phyloP scores from a whole-genome alignment of 2,888 invertebrate species.

The Thalpophila matura region DNA sequence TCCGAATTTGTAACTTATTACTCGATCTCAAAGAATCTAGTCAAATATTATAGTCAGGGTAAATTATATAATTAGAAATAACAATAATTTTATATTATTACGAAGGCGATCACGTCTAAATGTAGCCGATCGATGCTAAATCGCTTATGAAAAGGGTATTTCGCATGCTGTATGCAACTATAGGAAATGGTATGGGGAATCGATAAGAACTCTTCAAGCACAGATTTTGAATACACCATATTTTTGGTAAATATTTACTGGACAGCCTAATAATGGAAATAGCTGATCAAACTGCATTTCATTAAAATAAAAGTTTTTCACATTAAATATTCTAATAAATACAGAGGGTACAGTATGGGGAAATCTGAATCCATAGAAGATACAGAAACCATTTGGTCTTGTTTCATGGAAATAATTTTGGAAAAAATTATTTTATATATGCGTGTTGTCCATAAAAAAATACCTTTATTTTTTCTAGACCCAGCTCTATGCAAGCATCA shows the following conservation, averaged over 20 bases:
- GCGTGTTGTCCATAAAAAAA: too few relatives aligned
- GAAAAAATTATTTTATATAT: too few relatives aligned
- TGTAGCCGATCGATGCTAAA: conserved; percentile 42
- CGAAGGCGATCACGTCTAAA: conserved; percentile 29
- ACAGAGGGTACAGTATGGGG: too few relatives aligned
- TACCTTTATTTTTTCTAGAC: too few relatives aligned
- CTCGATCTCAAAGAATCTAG: conserved; percentile 67
- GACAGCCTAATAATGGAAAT: conserved; percentile 14
- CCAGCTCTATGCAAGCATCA: too few relatives aligned
- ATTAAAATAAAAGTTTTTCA: not conserved
- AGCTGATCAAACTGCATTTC: conserved; percentile 20
- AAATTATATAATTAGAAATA: conserved; percentile 56
- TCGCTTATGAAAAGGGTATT: conserved; percentile 48
- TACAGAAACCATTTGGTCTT: too few relatives aligned
- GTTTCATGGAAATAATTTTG: too few relatives aligned
- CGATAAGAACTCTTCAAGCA: conserved; percentile 14
- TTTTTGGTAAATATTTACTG: conserved; percentile 22
- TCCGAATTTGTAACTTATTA: conserved; percentile 68
- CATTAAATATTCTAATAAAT: conserved; percentile 7
- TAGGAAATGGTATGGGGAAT: conserved; percentile 40
- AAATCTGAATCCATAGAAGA: too few relatives aligned
- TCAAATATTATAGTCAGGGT: conserved; percentile 73
- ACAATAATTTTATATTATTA: conserved; percentile 48
- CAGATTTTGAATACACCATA: conserved; percentile 3
- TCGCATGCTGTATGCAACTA: conserved; percentile 39